Percentiles rank a stretch among this genome's conserved stretches.
Conservation (phyloP, 1,140 invertebrate genomes). For the Microplitis demolitor region DNA sequence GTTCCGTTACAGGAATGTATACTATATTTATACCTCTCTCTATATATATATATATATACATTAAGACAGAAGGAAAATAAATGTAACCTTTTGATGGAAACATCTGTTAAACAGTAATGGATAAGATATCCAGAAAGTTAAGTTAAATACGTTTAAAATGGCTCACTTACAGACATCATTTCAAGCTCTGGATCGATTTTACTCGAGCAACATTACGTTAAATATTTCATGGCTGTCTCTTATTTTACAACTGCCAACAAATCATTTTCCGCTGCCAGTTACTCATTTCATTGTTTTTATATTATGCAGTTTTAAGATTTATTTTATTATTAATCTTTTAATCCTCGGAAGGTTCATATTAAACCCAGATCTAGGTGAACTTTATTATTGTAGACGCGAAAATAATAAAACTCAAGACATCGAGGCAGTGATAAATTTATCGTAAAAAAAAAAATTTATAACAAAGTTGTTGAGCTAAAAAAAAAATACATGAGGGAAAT, state of each 20-base stretch:
- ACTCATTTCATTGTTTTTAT: neutral
- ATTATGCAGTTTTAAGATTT: neutral
- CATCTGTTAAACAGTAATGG: neutral
- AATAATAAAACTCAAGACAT: too few species aligned
- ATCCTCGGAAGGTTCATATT: too few species aligned
- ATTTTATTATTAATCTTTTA: too few species aligned
- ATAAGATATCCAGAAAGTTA: neutral
- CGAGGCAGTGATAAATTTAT: too few species aligned
- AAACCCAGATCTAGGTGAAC: too few species aligned
- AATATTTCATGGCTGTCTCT: slow-evolving; percentile 5
- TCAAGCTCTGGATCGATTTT: neutral
- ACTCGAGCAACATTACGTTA: neutral
- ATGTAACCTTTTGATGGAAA: neutral
- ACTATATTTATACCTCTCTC: neutral
- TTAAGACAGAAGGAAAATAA: neutral
- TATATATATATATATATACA: neutral
- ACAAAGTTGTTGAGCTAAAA: neutral
- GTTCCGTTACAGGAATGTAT: neutral
- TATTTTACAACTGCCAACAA: neutral
- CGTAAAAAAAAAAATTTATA: too few species aligned
- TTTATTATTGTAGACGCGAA: too few species aligned
- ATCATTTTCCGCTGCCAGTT: neutral
- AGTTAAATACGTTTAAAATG: neutral
- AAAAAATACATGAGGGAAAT: neutral
- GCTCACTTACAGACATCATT: neutral